Percentiles rank a stretch among this genome's conserved stretches.
These are phyloP conservation scores for Agapostemon virescens DNA, from an alignment of 2,888 invertebrate species.

Conservation along the genomic window DNA sequence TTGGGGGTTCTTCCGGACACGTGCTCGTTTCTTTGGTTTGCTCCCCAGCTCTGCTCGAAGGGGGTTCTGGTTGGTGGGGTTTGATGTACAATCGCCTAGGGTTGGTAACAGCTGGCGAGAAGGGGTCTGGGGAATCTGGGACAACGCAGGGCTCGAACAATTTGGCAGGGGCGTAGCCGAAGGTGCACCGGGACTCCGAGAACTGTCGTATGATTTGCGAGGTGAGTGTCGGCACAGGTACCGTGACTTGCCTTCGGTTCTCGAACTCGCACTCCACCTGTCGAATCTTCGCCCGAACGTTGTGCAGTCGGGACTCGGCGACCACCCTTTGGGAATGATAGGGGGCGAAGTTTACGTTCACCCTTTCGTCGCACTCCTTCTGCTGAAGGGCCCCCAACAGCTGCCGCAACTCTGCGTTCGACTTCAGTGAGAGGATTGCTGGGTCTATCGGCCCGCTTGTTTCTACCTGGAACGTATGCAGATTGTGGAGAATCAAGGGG, in stretches of 20 bases:
- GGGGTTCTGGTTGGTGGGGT: slow-evolving; percentile 72
- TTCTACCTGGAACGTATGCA: slow-evolving; percentile 45
- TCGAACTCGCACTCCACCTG: slow-evolving; percentile 75
- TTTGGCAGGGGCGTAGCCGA: slow-evolving; percentile 31
- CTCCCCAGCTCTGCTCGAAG: slow-evolving; percentile 62
- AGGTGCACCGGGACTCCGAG: slow-evolving; percentile 39
- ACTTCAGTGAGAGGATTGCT: slow-evolving; percentile 68
- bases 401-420: slow-evolving; percentile 74
- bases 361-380: slow-evolving; percentile 75
- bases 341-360: slow-evolving; percentile 73
- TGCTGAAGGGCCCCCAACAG: slow-evolving; percentile 69
- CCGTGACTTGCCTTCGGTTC: slow-evolving; percentile 56
- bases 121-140: slow-evolving; percentile 72
- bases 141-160: slow-evolving; percentile 35
- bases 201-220: slow-evolving; percentile 54
- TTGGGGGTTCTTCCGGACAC: neutral
- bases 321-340: slow-evolving; percentile 73
- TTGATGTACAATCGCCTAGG: slow-evolving; percentile 71
- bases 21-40: neutral
- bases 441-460: slow-evolving; percentile 67
- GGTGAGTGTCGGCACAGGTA: slow-evolving; percentile 48
- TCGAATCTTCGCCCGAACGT: slow-evolving; percentile 73
- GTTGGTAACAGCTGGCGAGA: slow-evolving; percentile 63
- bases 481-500: too few species aligned
- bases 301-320: slow-evolving; percentile 70